A percentile compares a stretch with the other conserved stretches of the same genome.
Evolutionary conservation across 2,888 invertebrate genomes (phyloP).

Genomic region (Hydroisotoma schaefferi): DNA sequence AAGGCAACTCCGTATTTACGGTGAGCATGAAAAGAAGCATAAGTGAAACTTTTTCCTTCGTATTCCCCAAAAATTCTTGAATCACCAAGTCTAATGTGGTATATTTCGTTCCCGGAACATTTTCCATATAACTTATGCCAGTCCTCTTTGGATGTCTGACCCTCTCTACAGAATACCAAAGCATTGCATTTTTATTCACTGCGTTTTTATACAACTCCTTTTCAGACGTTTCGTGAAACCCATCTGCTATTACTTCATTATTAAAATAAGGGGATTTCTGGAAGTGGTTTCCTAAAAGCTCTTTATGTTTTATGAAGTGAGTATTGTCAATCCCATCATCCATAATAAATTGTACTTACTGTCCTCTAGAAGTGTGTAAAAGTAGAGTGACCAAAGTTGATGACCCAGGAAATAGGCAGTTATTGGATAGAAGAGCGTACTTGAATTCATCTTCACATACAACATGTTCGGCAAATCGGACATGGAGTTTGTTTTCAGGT

Average conservation of each 20-base stretch:
- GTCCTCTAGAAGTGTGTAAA: conserved; percentile 93
- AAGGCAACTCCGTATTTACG: conserved; percentile 66
- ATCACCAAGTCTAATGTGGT: conserved; percentile 90
- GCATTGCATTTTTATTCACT: not conserved
- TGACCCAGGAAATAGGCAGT: conserved; percentile 96
- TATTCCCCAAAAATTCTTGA: conserved; percentile 97
- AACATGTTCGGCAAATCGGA: conserved; percentile 98
- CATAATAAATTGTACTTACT: no score
- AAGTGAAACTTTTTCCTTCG: conserved; percentile 98
- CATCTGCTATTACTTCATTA: no score
- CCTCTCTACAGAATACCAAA: conserved; percentile 64
- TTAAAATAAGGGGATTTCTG: no score
- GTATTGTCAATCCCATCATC: no score
- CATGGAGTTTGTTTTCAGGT: conserved; percentile 96
- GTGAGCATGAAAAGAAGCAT: conserved; percentile 97
- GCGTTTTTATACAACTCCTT: not conserved
- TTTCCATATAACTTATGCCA: conserved; percentile 97
- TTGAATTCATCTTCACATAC: conserved; percentile 93
- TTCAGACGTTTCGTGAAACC: not conserved
- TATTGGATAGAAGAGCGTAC: conserved; percentile 94
- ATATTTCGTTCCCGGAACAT: conserved; percentile 98
- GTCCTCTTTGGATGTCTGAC: conserved; percentile 89
- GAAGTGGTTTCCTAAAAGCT: conserved; percentile 1
- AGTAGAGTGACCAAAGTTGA: conserved; percentile 93
- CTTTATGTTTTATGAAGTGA: not conserved